phyloP scores from a whole-genome alignment of 2,888 invertebrate species.

The Synergus japonicus region DNA sequence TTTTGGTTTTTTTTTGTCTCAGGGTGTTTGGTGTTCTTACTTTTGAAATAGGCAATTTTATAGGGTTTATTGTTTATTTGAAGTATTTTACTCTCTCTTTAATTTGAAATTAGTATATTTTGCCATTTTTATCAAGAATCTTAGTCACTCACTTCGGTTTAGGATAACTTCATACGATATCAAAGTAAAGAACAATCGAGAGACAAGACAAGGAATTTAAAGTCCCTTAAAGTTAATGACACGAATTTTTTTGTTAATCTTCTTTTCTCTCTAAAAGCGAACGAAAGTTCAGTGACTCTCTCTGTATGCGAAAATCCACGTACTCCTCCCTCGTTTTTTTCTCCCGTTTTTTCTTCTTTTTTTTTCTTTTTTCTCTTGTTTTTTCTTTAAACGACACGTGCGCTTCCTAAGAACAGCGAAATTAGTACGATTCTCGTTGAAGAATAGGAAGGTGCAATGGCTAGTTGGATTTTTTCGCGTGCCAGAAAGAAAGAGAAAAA shows the following conservation, averaged over 20 bases:
- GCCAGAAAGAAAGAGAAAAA: constrained; percentile 45
- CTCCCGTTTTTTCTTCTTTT: constrained; percentile 23
- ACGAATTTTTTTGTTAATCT: constrained; percentile 19
- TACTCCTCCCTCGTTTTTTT: constrained; percentile 13
- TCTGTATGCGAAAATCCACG: constrained; percentile 21
- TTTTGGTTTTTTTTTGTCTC: not conserved
- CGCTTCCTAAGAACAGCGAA: constrained; percentile 7
- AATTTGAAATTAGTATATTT: not conserved
- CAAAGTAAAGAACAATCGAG: not conserved
- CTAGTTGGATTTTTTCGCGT: constrained; percentile 53
- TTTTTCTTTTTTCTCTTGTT: constrained; percentile 29
- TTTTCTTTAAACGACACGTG: constrained; percentile 22
- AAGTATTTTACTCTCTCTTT: not conserved
- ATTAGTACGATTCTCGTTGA: constrained; percentile 41
- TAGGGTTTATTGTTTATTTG: no score
- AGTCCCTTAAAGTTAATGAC: not conserved
- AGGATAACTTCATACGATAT: no score
- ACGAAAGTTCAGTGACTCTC: constrained; percentile 34
- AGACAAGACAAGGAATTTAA: not conserved
- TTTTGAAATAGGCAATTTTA: not conserved
- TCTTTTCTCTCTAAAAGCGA: constrained; percentile 26
- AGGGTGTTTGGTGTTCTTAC: not conserved
- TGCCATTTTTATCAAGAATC: not conserved
- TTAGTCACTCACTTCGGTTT: not conserved
- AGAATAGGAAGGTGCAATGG: constrained; percentile 54